Evolutionary conservation across 2,113 vertebrate species (phyloP), one percentile per base, ranked within the genome.

Genomic region (Ellobius talpinus): DNA sequence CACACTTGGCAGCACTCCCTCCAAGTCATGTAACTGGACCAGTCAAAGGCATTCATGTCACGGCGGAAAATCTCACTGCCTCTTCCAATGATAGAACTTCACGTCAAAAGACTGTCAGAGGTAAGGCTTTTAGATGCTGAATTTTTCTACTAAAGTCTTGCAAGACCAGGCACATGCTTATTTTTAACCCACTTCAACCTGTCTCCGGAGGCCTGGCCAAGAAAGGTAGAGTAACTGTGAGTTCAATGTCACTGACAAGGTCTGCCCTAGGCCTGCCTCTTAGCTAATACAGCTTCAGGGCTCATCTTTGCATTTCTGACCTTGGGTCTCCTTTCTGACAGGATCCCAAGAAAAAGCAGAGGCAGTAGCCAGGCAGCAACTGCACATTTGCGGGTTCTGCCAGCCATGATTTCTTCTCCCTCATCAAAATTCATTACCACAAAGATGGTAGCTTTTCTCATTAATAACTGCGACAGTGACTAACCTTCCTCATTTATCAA

Each of bases 351-450:
- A 92, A 90, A 96, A 90, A 2, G 29, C 92, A 65, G 31, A 39
- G 50, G 70, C 72, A 77, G 79, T 74, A 92, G 82, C 76, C 52
- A 92, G 68, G 45, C 85, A 66, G 33, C 16, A 65, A 82, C 52
- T 11, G 16, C 13, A 70, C 61, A 45, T 94, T 91, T 77, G 31
- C 45, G 92, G 61, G 61, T 95, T 93, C 91, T 93, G 74, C 96
- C 61, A 70, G 66, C 26, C 52, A 45, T 78, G 24, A 66, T 97
- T 87, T 95, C 76, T 94, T 94, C 23, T 76, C 73, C 72, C 89
- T 97, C 85, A 96, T 98, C 91, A 96, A 97, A 97, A 97, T 90
- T 70, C 78, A 96, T 39, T 72, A 92, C 36, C n/a, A 74, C 39
- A 0, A 39, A 85, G 66, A 96, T 2, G 29, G 55, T 96, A 82